A percentile compares a stretch with the other conserved stretches of the same genome.
Evolutionary conservation across 2,797 vertebrate genomes (phyloP).

Genomic region (Loris lydekkerianus): DNA sequence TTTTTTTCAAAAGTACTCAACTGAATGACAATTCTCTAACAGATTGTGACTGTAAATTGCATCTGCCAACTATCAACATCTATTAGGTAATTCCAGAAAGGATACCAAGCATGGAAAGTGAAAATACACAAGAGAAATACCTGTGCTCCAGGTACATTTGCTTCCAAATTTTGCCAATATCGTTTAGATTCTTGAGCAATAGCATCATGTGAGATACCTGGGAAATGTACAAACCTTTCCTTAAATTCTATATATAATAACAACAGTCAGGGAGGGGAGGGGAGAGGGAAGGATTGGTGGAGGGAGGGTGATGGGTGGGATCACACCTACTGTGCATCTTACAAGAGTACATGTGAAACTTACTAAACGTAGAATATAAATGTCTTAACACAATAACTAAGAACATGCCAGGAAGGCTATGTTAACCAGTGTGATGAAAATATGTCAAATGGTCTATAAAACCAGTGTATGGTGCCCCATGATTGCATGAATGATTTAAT

Average conservation of each 20-base stretch:
- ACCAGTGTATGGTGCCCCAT: too few relatives aligned
- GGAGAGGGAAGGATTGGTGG: too few relatives aligned
- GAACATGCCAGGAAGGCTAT: too few relatives aligned
- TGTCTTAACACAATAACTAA: too few relatives aligned
- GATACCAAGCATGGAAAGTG: neutral
- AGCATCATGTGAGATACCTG: conserved; percentile 94
- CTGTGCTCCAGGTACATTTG: conserved; percentile 91
- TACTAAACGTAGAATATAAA: too few relatives aligned
- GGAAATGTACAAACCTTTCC: neutral
- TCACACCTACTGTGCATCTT: too few relatives aligned
- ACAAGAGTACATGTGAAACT: too few relatives aligned
- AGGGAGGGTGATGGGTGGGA: too few relatives aligned
- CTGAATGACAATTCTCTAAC: neutral
- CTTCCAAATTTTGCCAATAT: conserved; percentile 92
- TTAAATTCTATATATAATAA: neutral
- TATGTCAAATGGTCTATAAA: too few relatives aligned
- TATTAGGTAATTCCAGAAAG: neutral
- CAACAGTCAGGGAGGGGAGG: too few relatives aligned
- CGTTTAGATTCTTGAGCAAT: conserved; percentile 96
- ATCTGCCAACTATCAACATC: neutral
- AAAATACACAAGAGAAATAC: conserved; percentile 85
- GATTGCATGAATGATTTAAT: too few relatives aligned
- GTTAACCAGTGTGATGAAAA: too few relatives aligned
- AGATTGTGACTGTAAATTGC: neutral
- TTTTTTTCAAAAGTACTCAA: neutral